A percentile compares a stretch with the other conserved stretches of the same genome.
Evolutionary conservation across 2,888 invertebrate genomes (phyloP).

Genomic region (Quadriops clusia): DNA sequence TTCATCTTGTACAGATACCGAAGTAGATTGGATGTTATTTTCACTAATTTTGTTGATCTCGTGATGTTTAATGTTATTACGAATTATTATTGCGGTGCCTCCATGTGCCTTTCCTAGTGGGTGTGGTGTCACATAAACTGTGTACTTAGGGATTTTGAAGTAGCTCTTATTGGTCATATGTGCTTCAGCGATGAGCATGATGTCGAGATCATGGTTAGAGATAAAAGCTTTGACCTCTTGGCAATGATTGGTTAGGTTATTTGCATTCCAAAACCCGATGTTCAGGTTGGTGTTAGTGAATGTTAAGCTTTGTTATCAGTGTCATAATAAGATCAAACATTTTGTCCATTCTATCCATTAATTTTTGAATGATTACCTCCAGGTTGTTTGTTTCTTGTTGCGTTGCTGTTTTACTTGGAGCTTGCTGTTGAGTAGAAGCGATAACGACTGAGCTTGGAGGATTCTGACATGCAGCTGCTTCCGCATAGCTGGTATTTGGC

Average conservation of each 20-base stretch:
- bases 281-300: conserved; percentile 2
- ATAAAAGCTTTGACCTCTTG: conserved; percentile 13
- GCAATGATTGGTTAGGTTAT: conserved; percentile 12
- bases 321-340: conserved; percentile 11
- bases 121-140: conserved; percentile 11
- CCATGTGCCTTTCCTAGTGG: conserved; percentile 11
- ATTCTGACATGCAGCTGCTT: too few species aligned
- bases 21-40: background rate
- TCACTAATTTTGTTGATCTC: conserved; percentile 5
- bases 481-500: too few species aligned
- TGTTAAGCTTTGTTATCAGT: conserved; percentile 6
- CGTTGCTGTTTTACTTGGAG: too few species aligned
- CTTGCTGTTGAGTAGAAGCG: too few species aligned
- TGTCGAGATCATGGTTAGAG: conserved; percentile 10
- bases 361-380: too few species aligned
- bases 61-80: conserved; percentile 10
- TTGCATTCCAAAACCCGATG: conserved; percentile 14
- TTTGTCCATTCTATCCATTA: conserved; percentile 12
- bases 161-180: conserved; percentile 13
- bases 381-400: too few species aligned
- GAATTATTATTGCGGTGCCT: conserved; percentile 12
- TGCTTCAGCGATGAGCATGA: conserved; percentile 13
- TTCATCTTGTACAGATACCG: conserved; percentile 7
- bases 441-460: too few species aligned
- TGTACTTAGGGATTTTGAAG: conserved; percentile 11